Conservation (phyloP, 2,888 invertebrate genomes). For the Leptopterna dolabrata region DNA sequence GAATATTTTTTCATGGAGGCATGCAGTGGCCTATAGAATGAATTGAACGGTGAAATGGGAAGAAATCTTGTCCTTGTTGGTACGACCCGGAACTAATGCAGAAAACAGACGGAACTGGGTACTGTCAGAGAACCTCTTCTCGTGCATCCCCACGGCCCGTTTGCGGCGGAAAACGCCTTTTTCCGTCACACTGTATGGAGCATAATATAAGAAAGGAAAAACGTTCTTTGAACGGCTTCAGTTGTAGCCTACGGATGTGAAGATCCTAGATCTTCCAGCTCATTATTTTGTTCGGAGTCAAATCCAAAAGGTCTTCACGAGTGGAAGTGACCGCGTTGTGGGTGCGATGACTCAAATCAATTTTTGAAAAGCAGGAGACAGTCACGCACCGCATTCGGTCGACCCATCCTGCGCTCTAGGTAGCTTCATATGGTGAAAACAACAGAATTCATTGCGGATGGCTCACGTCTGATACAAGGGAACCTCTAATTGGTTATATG, state of each 20-base stretch:
- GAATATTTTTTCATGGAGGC: neutral
- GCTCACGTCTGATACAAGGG: no score
- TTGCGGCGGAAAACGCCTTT: neutral
- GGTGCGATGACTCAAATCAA: neutral
- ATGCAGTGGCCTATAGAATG: neutral
- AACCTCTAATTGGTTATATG: no score
- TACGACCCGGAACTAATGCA: neutral
- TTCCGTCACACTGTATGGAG: neutral
- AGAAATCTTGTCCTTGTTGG: neutral
- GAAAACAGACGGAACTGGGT: neutral
- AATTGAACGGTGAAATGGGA: slow-evolving; percentile 7
- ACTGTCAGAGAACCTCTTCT: neutral
- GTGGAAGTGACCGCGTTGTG: neutral
- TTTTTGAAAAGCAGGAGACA: neutral
- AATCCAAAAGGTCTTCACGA: neutral
- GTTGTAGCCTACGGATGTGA: neutral
- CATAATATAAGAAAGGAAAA: neutral
- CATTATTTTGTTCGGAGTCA: neutral
- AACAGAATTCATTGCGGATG: no score
- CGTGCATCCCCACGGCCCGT: neutral
- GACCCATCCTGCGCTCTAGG: neutral
- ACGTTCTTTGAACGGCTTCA: neutral
- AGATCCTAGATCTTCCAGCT: neutral
- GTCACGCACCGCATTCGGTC: neutral
- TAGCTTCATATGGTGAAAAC: no score